These are phyloP conservation scores for Clamator glandarius DNA, from an alignment of 2,797 vertebrate genomes.

Conservation along the genomic window DNA sequence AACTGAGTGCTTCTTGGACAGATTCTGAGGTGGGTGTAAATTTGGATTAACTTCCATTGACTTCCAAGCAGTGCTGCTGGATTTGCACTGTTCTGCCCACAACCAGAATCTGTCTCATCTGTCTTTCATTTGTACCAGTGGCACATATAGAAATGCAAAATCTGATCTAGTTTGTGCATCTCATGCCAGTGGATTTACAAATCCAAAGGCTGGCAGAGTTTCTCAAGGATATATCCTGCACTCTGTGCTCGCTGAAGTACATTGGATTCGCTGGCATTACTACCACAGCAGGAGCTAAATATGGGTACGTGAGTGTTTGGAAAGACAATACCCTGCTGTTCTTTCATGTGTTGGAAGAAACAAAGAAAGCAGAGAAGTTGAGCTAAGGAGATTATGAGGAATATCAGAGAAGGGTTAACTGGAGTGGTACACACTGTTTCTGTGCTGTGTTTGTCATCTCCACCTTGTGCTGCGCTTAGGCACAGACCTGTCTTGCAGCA, in stretches of 20 bases:
- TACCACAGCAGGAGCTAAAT: conserved; percentile 51
- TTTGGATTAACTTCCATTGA: background rate
- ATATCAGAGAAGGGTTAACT: conserved; percentile 43
- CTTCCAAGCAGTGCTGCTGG: background rate
- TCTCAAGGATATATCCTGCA: conserved; percentile 11
- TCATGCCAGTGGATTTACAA: conserved; percentile 36
- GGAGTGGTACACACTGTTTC: background rate
- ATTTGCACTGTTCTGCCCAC: background rate
- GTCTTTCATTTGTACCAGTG: background rate
- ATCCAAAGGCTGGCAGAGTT: conserved; percentile 43
- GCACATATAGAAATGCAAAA: conserved; percentile 47
- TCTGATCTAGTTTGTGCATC: conserved; percentile 7
- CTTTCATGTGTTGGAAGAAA: background rate
- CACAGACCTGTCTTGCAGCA: conserved; percentile 62
- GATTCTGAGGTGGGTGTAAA: background rate
- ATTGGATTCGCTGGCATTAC: conserved; percentile 46
- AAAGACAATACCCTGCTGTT: conserved; percentile 41
- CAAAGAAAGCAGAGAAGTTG: background rate
- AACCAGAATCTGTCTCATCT: background rate
- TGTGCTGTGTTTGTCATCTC: conserved; percentile 35
- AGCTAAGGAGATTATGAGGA: background rate
- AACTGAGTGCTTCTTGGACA: background rate
- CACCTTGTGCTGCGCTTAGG: conserved; percentile 8
- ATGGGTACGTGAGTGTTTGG: conserved; percentile 44
- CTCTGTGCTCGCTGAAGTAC: conserved; percentile 30